phyloP scores from a whole-genome alignment of 2,888 invertebrate species.

The Pollenia amentaria region DNA sequence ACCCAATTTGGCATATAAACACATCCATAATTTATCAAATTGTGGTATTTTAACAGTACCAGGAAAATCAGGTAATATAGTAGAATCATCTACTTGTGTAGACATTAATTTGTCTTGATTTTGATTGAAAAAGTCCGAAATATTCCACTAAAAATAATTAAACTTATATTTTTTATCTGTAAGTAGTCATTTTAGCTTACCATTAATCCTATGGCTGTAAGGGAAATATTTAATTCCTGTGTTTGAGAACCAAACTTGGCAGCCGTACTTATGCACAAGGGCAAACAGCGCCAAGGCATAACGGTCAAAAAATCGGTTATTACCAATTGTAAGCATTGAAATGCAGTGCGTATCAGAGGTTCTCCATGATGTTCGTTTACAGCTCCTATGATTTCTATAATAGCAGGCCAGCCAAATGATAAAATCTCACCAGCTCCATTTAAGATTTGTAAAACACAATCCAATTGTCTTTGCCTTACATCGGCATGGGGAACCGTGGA shows the following conservation, averaged over 20 bases:
- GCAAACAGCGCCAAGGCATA: constrained; percentile 96
- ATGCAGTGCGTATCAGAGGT: constrained; percentile 95
- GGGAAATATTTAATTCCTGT: constrained; percentile 97
- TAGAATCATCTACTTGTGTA: constrained; percentile 90
- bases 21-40: constrained; percentile 98
- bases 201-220: constrained; percentile 98
- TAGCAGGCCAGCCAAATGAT: constrained; percentile 97
- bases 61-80: constrained; percentile 93
- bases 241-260: constrained; percentile 98
- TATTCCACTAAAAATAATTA: constrained; percentile 94
- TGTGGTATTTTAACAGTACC: constrained; percentile 93
- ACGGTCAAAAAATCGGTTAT: constrained; percentile 97
- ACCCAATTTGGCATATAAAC: constrained; percentile 93
- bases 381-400: constrained; percentile 97
- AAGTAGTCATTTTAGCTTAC: constrained; percentile 85
- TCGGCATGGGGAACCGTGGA: constrained; percentile 96
- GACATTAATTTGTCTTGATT: constrained; percentile 93
- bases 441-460: constrained; percentile 96
- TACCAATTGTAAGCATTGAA: constrained; percentile 97
- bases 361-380: constrained; percentile 97
- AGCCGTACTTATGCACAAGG: constrained; percentile 95
- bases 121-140: constrained; percentile 98
- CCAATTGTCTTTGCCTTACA: constrained; percentile 96
- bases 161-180: neutral
- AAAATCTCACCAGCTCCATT: constrained; percentile 97